Evolutionary conservation across 2,888 invertebrate genomes (phyloP).

Genomic region (Corbicula japonica): DNA sequence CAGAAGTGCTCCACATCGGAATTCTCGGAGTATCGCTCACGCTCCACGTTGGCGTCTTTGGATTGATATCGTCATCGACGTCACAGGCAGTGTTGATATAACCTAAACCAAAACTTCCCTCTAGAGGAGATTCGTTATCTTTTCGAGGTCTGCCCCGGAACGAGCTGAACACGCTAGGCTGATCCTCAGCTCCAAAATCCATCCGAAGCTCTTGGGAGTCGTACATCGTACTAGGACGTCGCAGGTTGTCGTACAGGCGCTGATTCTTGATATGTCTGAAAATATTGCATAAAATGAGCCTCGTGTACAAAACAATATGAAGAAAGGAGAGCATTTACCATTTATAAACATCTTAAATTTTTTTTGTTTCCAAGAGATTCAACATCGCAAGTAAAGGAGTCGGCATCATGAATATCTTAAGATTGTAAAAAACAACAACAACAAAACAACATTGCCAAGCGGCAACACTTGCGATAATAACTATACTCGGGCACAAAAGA

Average conservation of each 20-base stretch:
- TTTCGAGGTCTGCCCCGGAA: slow-evolving; percentile 5
- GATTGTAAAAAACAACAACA: too few relatives aligned
- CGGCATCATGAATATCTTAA: too few relatives aligned
- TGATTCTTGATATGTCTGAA: slow-evolving; percentile 55
- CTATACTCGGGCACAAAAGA: too few relatives aligned
- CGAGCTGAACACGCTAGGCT: slow-evolving; percentile 32
- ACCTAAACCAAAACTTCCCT: slow-evolving; percentile 59
- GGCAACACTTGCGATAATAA: too few relatives aligned
- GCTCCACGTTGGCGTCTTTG: slow-evolving; percentile 53
- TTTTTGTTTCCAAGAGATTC: too few relatives aligned
- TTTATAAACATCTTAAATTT: too few relatives aligned
- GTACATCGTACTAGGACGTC: slow-evolving; percentile 54
- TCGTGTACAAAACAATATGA: too few relatives aligned
- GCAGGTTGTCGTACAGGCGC: slow-evolving; percentile 46
- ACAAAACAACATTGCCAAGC: too few relatives aligned
- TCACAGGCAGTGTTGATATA: slow-evolving; percentile 45
- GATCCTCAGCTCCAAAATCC: slow-evolving; percentile 45
- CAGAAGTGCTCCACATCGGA: slow-evolving; percentile 58
- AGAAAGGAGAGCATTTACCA: too few relatives aligned
- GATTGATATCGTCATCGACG: slow-evolving; percentile 30
- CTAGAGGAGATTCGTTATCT: not conserved
- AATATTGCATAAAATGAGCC: slow-evolving; percentile 4
- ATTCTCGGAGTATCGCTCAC: slow-evolving; percentile 49
- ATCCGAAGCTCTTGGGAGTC: slow-evolving; percentile 57
- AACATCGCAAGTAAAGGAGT: too few relatives aligned